Evolutionary conservation across 2,113 vertebrate genomes (phyloP).

Genomic region (Perca fluviatilis): DNA sequence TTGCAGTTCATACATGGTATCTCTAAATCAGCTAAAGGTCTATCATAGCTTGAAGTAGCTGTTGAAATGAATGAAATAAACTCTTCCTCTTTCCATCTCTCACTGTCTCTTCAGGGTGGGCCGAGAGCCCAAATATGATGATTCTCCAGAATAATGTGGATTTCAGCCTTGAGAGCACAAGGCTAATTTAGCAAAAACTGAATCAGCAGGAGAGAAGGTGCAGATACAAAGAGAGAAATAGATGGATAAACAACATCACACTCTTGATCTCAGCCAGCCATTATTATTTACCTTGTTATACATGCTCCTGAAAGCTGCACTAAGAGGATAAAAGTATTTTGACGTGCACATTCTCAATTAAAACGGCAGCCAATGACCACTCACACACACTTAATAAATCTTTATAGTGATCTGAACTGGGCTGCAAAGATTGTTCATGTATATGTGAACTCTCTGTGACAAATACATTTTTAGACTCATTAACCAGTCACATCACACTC

Average conservation of each 20-base stretch:
- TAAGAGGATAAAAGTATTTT: conserved; percentile 26
- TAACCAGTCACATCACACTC: not conserved
- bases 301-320: not conserved
- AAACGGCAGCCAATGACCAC: not conserved
- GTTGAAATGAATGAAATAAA: conserved; percentile 22
- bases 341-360: conserved; percentile 37
- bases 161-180: conserved; percentile 37
- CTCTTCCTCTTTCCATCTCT: not conserved
- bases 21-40: conserved; percentile 5
- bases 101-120: not conserved
- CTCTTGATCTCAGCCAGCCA: conserved; percentile 25
- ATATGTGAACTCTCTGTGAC: not conserved
- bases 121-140: conserved; percentile 11
- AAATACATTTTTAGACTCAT: conserved; percentile 14
- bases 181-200: conserved; percentile 40
- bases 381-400: not conserved
- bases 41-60: not conserved
- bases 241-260: conserved; percentile 21
- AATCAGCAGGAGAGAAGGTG: conserved; percentile 31
- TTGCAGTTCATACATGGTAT: not conserved
- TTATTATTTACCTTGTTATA: conserved; percentile 40
- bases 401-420: not conserved
- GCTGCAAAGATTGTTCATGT: not conserved
- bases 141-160: conserved; percentile 30
- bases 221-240: conserved; percentile 10